Base-by-base conservation (phyloP, 2,888 invertebrate genomes). In the Torymus auratus region DNA sequence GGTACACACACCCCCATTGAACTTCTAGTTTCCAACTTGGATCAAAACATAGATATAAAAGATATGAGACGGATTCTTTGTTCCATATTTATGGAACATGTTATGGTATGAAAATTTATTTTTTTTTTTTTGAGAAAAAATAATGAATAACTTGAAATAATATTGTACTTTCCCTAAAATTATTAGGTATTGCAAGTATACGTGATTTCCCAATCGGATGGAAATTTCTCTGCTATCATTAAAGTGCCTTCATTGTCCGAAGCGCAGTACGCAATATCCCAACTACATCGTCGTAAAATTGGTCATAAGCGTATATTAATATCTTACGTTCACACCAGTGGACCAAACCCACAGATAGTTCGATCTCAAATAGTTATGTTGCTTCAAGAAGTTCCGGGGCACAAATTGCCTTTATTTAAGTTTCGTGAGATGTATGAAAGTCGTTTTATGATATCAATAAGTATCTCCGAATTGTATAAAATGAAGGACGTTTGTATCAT, bases 351-450 rank as follows among this genome's bases (percentile, higher is more conserved):
- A 2, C 93, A 94, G 78, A 92, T 95, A 1, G 91, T 95, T 7
- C 91, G 94, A 82, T 93, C 94, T 0, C 94, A 96, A 85, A 94
- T 96, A 1, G 92, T 96, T 0, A 94, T 95, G 79, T 91, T 97
- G 58, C 92, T 97, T 17, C 91, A 95, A 88, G 96, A 96, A 88
- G 96, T 96, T 60, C 95, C 95, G 28, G 94, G 94, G 2, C 93
- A 94, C 87, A 93, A 93, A 75, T 92, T 97, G 84, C 96, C 97
- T 0, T 91, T 97, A 0, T 94, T 96, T 85, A 95, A 96, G 86
- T 94, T 98, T 84, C 93, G 97, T 69, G 96, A 97, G 88, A 93
- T 96, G 81, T 96, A 96, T 89, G 96, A 97, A 84, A 95, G 95
- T 85, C 94, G 96, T 11, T 96, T 95, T 88, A 94, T 96, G 89